Base-by-base conservation (phyloP, 2,888 invertebrate species). In the Xanthorhoe designata region DNA sequence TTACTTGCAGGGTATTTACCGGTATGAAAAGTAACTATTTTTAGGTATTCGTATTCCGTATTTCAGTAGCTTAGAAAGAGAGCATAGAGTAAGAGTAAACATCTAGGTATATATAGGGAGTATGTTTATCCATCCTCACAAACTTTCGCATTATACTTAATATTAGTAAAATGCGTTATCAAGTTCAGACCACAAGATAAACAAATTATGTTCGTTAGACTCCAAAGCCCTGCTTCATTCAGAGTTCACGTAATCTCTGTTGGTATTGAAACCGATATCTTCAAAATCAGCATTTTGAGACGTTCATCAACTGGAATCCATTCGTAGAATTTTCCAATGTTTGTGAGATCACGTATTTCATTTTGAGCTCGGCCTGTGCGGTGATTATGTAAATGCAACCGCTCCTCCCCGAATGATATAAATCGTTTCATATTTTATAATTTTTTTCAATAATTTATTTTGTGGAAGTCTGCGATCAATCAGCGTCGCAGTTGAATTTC, bases 341-440 rank as follows among this genome's bases (percentile, higher is more conserved):
- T 86, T 86, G 78, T 77, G 73, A 79, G 84, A 86, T 85, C 86
- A 88, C 87, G 86, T 87, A 86, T 89, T 89, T 88, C 85, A 88
- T 89, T 87, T 81, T 80, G 80, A 77, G 81, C 77, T 78, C 76
- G 78, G 79, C 74, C 80, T 76, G 75, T 64, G 76, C 80, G 83
- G 86, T 89, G 88, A 91, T 90, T 90, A 91, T 90, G 90, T 78
- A 89, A 89, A 91, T 90, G 78, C 76, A 71, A 70, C 78, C 83
- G 79, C 81, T 83, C 78, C 81, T 80, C 79, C 77, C 78, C 82
- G 84, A 88, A 86, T 87, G 86, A 85, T 85, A 88, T 89, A 90
- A 91, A 90, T 87, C 89, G 85, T 88, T 87, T 88, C 83, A 87
- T 86, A 87, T 90, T 89, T 89, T 88, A 88, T 87, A 85, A 87